Conservation (phyloP, 2,797 vertebrate species). For the Sebastes hopkinsi region DNA sequence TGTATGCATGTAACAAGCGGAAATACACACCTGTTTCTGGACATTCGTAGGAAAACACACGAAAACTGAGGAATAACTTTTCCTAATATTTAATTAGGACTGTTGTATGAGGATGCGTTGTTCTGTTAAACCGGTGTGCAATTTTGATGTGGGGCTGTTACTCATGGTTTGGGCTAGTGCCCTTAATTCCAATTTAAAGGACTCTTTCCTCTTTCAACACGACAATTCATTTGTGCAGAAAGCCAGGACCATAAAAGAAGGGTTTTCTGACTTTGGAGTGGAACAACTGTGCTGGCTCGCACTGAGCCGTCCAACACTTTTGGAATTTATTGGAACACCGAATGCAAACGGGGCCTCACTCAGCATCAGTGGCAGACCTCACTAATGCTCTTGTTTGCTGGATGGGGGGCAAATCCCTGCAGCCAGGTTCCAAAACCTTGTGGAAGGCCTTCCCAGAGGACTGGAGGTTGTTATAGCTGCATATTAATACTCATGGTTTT, state of each 20-base stretch:
- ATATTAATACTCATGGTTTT: background rate
- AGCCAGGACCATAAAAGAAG: background rate
- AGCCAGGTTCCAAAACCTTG: background rate
- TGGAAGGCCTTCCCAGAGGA: background rate
- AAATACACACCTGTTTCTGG: too few species aligned
- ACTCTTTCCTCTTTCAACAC: background rate
- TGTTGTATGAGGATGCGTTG: too few species aligned
- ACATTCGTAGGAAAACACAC: too few species aligned
- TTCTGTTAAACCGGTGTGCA: background rate
- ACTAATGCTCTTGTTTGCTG: slow-evolving; percentile 19
- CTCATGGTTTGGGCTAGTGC: background rate
- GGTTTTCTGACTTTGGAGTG: background rate
- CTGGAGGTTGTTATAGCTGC: background rate
- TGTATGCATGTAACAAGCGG: too few species aligned
- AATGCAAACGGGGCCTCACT: background rate
- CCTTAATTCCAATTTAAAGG: too few species aligned
- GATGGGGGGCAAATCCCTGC: slow-evolving; percentile 7
- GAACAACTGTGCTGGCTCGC: background rate
- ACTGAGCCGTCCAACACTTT: background rate
- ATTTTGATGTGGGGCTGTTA: background rate
- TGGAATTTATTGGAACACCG: background rate
- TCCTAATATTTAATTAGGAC: too few species aligned
- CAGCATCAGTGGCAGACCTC: background rate
- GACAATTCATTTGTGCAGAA: background rate
- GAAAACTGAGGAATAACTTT: too few species aligned